phyloP scores from a whole-genome alignment of 2,888 invertebrate species.

The Dolichomitus sp. region DNA sequence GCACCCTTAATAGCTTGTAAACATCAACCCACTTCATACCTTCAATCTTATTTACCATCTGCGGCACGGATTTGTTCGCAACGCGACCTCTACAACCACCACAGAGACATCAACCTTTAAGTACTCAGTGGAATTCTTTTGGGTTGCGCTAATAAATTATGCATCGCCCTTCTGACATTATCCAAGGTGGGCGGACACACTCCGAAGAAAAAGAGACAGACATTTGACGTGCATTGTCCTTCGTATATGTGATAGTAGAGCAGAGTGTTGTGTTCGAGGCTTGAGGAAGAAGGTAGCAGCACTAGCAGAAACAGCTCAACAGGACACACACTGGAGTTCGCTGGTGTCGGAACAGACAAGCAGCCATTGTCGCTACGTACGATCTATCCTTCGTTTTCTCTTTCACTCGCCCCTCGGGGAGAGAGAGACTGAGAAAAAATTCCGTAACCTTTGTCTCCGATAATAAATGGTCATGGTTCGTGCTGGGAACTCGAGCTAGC shows the following conservation, averaged over 20 bases:
- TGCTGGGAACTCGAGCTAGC: conserved; percentile 71
- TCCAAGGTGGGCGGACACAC: conserved; percentile 43
- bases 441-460: conserved; percentile 80
- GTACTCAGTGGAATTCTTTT: conserved; percentile 7
- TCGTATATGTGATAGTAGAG: conserved; percentile 22
- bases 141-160: conserved; percentile 76
- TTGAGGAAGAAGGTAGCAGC: conserved; percentile 43
- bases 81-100: neutral
- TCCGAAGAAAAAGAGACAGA: conserved; percentile 13
- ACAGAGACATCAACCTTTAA: conserved; percentile 14
- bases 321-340: conserved; percentile 32
- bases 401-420: conserved; percentile 48
- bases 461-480: conserved; percentile 78
- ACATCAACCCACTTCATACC: neutral
- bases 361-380: conserved; percentile 74
- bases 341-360: conserved; percentile 44
- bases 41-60: neutral
- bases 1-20: too few relatives aligned
- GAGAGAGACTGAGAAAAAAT: conserved; percentile 37
- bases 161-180: conserved; percentile 80
- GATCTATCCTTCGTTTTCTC: conserved; percentile 43
- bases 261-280: conserved; percentile 26
- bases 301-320: conserved; percentile 28
- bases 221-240: conserved; percentile 57
- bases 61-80: conserved; percentile 1